Conservation (phyloP, 2,797 vertebrate genomes). For the Erethizon dorsatum region DNA sequence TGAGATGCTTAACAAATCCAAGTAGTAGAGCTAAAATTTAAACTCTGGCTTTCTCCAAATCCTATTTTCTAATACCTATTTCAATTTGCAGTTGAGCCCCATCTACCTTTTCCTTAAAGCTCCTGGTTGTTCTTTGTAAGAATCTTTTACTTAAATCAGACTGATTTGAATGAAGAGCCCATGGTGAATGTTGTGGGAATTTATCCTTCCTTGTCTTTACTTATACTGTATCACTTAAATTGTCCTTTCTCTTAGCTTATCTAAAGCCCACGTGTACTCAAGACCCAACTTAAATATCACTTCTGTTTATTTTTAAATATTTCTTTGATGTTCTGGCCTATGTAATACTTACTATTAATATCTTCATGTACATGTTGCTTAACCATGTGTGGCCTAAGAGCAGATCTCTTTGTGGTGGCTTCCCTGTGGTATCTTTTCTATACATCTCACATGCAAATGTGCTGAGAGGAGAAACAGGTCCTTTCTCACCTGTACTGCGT, state of each 20-base stretch:
- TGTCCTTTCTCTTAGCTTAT: neutral
- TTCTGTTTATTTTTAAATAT: constrained; percentile 22
- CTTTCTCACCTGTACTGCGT: neutral
- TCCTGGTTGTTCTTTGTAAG: neutral
- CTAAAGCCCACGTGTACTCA: neutral
- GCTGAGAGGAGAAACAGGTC: neutral
- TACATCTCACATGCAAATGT: neutral
- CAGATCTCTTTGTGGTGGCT: neutral
- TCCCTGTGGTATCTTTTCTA: neutral
- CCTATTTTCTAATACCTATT: neutral
- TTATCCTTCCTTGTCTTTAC: neutral
- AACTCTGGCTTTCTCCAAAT: neutral
- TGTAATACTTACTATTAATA: neutral
- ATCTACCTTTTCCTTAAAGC: neutral
- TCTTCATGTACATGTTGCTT: neutral
- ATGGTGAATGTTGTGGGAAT: neutral
- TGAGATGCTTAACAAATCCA: neutral
- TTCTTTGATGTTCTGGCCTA: neutral
- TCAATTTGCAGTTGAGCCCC: neutral
- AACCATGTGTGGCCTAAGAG: neutral
- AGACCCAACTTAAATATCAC: neutral
- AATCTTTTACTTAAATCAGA: neutral
- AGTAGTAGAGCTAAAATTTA: neutral
- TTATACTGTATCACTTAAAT: neutral
- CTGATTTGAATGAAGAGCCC: neutral